Conservation (phyloP, 1,140 invertebrate genomes). For the Drosophila albomicans region DNA sequence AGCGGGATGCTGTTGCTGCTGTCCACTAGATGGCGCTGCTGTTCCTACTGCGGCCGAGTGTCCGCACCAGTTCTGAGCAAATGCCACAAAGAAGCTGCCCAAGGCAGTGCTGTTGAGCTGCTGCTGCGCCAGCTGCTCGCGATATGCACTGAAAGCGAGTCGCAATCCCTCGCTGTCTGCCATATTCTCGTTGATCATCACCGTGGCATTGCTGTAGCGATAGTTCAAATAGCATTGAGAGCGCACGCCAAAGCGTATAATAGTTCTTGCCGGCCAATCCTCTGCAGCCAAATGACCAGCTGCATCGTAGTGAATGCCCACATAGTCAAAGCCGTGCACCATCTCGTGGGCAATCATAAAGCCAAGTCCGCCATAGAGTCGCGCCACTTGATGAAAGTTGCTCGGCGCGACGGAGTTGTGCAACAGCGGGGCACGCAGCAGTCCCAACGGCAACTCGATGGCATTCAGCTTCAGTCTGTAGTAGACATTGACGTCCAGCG, state of each 20-base stretch:
- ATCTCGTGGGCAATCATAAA: conserved; percentile 77
- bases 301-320: conserved; percentile 78
- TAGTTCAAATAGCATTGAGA: conserved; percentile 61
- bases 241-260: conserved; percentile 66
- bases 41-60: conserved; percentile 12
- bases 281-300: conserved; percentile 49
- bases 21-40: conserved; percentile 1
- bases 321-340: conserved; percentile 78
- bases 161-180: conserved; percentile 77
- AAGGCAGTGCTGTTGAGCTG: background rate
- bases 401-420: background rate
- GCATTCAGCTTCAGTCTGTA: conserved; percentile 71
- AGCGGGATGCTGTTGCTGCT: conserved; percentile 39
- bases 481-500: conserved; percentile 75
- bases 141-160: conserved; percentile 62
- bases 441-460: conserved; percentile 72
- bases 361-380: conserved; percentile 55
- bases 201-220: conserved; percentile 63
- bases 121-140: background rate
- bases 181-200: conserved; percentile 77
- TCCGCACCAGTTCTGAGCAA: conserved; percentile 79
- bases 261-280: conserved; percentile 64
- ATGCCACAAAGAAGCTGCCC: conserved; percentile 69
- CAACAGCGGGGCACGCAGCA: conserved; percentile 54
- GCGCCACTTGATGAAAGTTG: conserved; percentile 9